phyloP scores from a whole-genome alignment of 1,140 invertebrate species.

The Apocrypta bakeri region DNA sequence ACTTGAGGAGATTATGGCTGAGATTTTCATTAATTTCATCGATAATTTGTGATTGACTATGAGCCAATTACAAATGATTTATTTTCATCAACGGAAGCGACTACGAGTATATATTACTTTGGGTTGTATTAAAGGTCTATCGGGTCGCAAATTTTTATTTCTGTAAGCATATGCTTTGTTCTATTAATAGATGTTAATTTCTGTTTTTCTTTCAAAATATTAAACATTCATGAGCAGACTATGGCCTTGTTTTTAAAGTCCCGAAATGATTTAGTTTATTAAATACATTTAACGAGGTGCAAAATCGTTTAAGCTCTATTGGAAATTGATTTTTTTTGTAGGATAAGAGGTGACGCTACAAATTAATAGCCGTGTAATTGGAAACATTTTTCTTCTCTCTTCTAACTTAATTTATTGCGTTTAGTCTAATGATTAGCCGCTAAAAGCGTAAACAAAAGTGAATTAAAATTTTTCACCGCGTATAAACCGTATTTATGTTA shows the following conservation, averaged over 20 bases:
- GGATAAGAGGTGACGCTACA: neutral
- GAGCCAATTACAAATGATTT: neutral
- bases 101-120: too few relatives aligned
- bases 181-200: too few relatives aligned
- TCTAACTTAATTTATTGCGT: neutral
- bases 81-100: too few relatives aligned
- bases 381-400: neutral
- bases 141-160: too few relatives aligned
- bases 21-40: conserved; percentile 2
- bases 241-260: neutral
- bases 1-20: conserved; percentile 1
- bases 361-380: neutral
- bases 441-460: neutral
- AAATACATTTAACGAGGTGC: too few relatives aligned
- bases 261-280: neutral
- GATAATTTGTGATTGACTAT: neutral
- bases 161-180: too few relatives aligned
- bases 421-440: neutral
- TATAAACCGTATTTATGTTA: neutral
- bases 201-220: too few relatives aligned
- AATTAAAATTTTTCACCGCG: neutral
- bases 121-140: too few relatives aligned
- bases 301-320: neutral
- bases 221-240: neutral
- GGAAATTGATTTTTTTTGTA: neutral